Evolutionary conservation across 1,140 invertebrate species (phyloP).

Genomic region (Polyergus mexicanus): DNA sequence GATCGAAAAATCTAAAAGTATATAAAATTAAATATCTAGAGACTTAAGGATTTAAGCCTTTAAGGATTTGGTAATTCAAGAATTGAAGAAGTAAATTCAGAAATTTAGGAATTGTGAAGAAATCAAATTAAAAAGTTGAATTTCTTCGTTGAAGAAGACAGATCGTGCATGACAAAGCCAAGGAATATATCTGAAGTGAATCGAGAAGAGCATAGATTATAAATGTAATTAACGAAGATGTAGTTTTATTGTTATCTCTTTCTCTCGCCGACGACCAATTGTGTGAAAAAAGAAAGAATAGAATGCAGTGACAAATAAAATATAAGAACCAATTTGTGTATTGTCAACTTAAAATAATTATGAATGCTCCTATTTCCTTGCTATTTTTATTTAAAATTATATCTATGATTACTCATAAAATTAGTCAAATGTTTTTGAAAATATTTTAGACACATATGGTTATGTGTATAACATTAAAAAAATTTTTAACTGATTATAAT

Average conservation of each 20-base stretch:
- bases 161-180: slow-evolving; percentile 7
- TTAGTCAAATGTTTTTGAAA: slow-evolving; percentile 24
- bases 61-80: not conserved
- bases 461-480: not conserved
- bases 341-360: slow-evolving; percentile 69
- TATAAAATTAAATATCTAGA: not conserved
- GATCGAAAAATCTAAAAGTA: not conserved
- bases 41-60: not conserved
- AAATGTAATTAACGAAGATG: slow-evolving; percentile 40
- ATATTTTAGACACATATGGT: not conserved
- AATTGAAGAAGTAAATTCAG: not conserved
- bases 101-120: not conserved
- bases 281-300: slow-evolving; percentile 64
- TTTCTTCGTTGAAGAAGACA: slow-evolving; percentile 9
- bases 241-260: slow-evolving; percentile 51
- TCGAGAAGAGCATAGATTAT: slow-evolving; percentile 38
- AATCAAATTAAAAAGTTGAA: slow-evolving; percentile 1
- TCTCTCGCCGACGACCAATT: slow-evolving; percentile 68
- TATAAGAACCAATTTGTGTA: slow-evolving; percentile 69
- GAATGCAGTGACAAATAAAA: slow-evolving; percentile 72
- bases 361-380: slow-evolving; percentile 65
- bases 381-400: slow-evolving; percentile 17
- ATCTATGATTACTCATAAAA: slow-evolving; percentile 48
- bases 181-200: slow-evolving; percentile 42
- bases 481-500: not conserved